phyloP scores from a whole-genome alignment of 2,113 vertebrate genomes.

The Sylvia atricapilla region DNA sequence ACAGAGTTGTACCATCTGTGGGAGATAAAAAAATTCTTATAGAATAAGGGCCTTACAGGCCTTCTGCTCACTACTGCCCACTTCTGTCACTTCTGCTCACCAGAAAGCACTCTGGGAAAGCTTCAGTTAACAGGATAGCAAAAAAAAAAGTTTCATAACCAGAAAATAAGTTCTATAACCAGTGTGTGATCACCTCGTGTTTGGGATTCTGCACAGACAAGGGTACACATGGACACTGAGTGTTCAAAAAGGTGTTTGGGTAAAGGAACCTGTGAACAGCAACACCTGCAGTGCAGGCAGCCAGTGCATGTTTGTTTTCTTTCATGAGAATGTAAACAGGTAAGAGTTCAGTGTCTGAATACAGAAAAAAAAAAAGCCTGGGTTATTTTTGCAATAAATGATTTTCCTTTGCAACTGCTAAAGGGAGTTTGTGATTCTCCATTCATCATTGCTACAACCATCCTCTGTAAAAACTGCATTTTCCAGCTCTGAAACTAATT shows the following conservation, averaged over 20 bases:
- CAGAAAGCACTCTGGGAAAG: background rate
- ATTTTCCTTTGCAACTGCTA: background rate
- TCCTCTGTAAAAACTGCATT: background rate
- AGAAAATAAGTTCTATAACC: background rate
- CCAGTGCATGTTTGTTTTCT: background rate
- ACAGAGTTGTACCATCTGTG: background rate
- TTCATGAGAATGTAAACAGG: background rate
- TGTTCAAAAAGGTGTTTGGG: background rate
- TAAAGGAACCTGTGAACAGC: background rate
- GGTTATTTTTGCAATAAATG: background rate
- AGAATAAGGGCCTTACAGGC: background rate
- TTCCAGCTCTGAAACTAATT: background rate
- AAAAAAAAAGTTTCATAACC: background rate
- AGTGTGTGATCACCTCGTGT: background rate
- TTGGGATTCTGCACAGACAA: background rate
- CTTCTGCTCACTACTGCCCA: background rate
- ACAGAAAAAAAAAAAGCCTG: background rate
- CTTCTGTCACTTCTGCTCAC: background rate
- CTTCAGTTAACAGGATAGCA: background rate
- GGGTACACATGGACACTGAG: fast-evolving
- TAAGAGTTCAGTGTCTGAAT: background rate
- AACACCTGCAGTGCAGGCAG: background rate
- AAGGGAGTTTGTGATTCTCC: background rate
- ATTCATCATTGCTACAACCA: background rate
- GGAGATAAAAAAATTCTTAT: background rate